Conservation (phyloP, 2,888 invertebrate species). For the Gortyna flavago region DNA sequence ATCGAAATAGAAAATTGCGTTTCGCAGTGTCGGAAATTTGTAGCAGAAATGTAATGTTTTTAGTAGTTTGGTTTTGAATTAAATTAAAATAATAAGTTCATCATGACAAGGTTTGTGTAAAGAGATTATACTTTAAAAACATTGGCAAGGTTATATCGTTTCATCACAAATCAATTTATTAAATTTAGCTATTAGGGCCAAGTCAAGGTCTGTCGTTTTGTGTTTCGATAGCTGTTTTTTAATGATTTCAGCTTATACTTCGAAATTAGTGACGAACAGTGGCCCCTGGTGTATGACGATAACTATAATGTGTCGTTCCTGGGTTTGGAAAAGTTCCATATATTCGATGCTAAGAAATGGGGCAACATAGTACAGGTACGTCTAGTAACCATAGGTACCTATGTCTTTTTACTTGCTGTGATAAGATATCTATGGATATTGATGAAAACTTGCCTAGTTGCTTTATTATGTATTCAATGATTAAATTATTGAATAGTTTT, state of each 20-base stretch:
- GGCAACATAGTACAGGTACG: slow-evolving; percentile 92
- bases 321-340: slow-evolving; percentile 95
- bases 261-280: slow-evolving; percentile 90
- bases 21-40: slow-evolving; percentile 39
- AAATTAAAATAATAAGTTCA: slow-evolving; percentile 23
- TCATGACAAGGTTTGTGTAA: slow-evolving; percentile 70
- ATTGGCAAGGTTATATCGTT: neutral
- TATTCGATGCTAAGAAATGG: slow-evolving; percentile 97
- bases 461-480: neutral
- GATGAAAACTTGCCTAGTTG: neutral
- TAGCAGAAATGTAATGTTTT: slow-evolving; percentile 35
- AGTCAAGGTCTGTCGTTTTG: neutral
- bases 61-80: slow-evolving; percentile 20
- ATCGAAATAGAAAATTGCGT: slow-evolving; percentile 58
- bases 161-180: neutral
- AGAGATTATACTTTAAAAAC: neutral
- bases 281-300: slow-evolving; percentile 94
- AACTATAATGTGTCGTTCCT: slow-evolving; percentile 95
- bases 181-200: no score
- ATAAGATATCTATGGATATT: neutral
- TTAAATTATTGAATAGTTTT: neutral
- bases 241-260: slow-evolving; percentile 84
- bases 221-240: slow-evolving; percentile 23
- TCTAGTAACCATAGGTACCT: neutral
- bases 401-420: neutral